These are phyloP conservation scores for Botrylloides violaceus DNA, from an alignment of 23 tunicate genomes.

Conservation along the genomic window DNA sequence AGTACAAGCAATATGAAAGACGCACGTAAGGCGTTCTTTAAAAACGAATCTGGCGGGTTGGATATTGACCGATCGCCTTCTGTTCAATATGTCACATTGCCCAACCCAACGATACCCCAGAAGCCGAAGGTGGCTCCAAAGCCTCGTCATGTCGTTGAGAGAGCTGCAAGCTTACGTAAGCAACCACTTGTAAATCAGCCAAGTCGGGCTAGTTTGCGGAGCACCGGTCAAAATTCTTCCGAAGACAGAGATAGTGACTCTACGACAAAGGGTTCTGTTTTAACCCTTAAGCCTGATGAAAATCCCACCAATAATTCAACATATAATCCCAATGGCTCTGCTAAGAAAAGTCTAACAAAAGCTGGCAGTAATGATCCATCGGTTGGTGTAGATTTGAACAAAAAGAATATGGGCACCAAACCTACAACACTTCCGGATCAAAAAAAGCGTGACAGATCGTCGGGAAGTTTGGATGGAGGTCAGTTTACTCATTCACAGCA, in stretches of 20 bases:
- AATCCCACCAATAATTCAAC: too few species aligned
- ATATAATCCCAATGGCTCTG: too few species aligned
- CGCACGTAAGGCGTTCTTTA: conserved; percentile 9
- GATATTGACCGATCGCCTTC: not conserved
- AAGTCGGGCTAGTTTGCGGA: conserved; percentile 21
- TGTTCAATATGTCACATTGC: conserved; percentile 15
- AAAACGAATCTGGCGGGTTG: not conserved
- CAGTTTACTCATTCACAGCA: too few species aligned
- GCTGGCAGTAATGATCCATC: too few species aligned
- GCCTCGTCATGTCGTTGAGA: not conserved
- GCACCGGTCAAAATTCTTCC: conserved; percentile 8
- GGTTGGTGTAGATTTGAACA: too few species aligned
- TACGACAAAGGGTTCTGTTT: conserved; percentile 9
- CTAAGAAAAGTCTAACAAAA: too few species aligned
- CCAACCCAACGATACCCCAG: not conserved
- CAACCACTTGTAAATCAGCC: not conserved
- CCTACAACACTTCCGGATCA: too few species aligned
- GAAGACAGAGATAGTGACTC: conserved; percentile 24
- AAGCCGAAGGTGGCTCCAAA: conserved; percentile 2
- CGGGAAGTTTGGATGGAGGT: conserved; percentile 19
- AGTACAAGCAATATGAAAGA: conserved; percentile 1
- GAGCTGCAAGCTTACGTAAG: not conserved
- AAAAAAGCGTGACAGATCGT: conserved; percentile 7
- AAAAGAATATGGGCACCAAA: too few species aligned
- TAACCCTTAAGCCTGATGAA: conserved; percentile 8